Base-by-base conservation (phyloP, 1,140 invertebrate species). In the Rhynchophorus ferrugineus region DNA sequence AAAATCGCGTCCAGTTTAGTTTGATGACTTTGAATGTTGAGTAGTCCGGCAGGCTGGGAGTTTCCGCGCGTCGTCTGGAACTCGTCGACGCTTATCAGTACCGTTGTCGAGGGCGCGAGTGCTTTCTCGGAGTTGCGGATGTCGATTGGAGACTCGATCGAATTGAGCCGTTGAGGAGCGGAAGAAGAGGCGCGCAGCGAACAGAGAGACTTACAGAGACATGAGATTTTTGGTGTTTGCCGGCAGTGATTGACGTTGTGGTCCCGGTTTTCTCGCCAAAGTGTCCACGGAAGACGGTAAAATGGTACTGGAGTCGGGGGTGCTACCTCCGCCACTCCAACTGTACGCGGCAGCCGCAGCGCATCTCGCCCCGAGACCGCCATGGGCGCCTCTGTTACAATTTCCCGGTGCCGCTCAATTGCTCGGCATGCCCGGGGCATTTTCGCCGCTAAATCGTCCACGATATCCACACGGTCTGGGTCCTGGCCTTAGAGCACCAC, bases 331-430 rank as follows among this genome's bases (percentile, higher is more conserved):
- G 35, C 67, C 68, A 43, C 49, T 69, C 7, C 24, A 29, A 11
- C 5, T 29, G 11, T 69, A 69, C 43, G 66, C 66, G 17, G 68
- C 68, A 44, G 67, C 67, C 34, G 64, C 63, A 16, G 65, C 65
- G 38, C 65, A 69, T 37, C 54, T 66, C 20, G 56, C 60, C 6
- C 66, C 66, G 5, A 52, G 67, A 42, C 68, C 68, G 17, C 67
- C 68, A n/a, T 70, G 68, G 68, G 65, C 67, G 2, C 68, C 67
- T 2, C 57, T 70, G n/a, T 52, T 70, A 33, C 68, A 70, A 49
- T 70, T 68, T 56, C 63, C 66, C 17, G 58, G 64, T 33, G 55
- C 65, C 47, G 66, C 66, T 3, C 64, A 56, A 21, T 38, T 68
- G 38, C 47, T 68, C 17, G 63, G 66, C 8, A 68, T 68, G 66